phyloP scores from a whole-genome alignment of 1,140 invertebrate genomes.

The Goniozus legneri region DNA sequence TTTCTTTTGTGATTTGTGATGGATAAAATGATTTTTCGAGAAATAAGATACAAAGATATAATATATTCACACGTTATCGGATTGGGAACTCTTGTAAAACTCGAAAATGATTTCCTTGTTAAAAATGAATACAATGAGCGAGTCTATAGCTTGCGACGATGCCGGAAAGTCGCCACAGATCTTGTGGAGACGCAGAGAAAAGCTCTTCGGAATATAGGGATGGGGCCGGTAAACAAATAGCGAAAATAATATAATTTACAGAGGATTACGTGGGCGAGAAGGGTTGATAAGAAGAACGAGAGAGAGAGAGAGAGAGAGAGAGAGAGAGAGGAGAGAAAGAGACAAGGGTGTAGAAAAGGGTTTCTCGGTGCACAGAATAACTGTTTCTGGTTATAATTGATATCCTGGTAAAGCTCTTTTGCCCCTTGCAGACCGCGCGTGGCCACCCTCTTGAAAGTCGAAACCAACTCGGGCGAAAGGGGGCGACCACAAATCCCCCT shows the following conservation, averaged over 20 bases:
- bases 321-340: slow-evolving; percentile 8
- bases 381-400: slow-evolving; percentile 55
- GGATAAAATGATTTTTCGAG: no score
- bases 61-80: no score
- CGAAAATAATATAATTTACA: slow-evolving; percentile 56
- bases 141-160: no score
- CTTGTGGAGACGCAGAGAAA: slow-evolving; percentile 42
- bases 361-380: slow-evolving; percentile 33
- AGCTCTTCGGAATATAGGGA: no score
- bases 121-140: no score
- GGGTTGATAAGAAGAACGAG: slow-evolving; percentile 29
- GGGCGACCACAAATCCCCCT: slow-evolving; percentile 41
- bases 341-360: slow-evolving; percentile 24
- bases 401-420: slow-evolving; percentile 55
- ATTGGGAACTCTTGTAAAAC: no score
- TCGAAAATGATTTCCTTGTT: no score
- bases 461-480: slow-evolving; percentile 43
- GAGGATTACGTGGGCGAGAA: slow-evolving; percentile 43
- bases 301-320: slow-evolving; percentile 22
- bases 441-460: slow-evolving; percentile 47
- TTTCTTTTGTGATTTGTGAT: no score
- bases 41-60: no score
- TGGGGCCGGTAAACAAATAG: slow-evolving; percentile 53
- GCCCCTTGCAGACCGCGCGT: slow-evolving; percentile 41
- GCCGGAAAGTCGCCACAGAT: slow-evolving; percentile 52